These are phyloP conservation scores for Hemibagrus wyckioides DNA, from an alignment of 2,113 vertebrate genomes.

Conservation along the genomic window DNA sequence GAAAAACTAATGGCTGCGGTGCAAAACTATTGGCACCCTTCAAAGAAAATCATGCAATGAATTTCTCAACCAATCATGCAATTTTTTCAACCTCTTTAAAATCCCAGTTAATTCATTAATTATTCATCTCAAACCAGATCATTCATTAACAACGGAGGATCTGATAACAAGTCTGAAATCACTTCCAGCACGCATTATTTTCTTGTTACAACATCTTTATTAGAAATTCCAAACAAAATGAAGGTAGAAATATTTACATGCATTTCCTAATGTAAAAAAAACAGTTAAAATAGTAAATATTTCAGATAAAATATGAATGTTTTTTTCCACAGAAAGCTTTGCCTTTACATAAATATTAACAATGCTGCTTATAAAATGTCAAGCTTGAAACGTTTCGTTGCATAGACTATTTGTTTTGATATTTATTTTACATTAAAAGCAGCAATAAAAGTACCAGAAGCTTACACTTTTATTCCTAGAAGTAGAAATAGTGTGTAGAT, in stretches of 20 bases:
- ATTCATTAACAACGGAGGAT: not conserved
- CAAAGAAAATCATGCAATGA: not conserved
- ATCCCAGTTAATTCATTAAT: no score
- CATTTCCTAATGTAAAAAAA: not conserved
- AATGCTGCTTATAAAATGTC: not conserved
- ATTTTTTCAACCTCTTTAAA: not conserved
- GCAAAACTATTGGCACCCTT: not conserved
- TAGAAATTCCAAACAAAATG: no score
- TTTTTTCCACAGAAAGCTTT: not conserved
- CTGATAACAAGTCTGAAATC: not conserved
- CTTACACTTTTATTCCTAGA: not conserved
- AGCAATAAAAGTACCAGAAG: not conserved
- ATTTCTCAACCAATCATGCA: not conserved
- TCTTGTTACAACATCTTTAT: not conserved
- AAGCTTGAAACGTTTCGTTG: not conserved
- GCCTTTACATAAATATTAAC: not conserved
- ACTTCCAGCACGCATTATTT: not conserved
- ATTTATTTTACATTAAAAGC: not conserved
- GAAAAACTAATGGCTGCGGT: not conserved
- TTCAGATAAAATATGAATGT: not conserved
- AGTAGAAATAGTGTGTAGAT: not conserved
- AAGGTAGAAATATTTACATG: not conserved
- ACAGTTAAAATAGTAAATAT: not conserved
- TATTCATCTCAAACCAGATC: not conserved
- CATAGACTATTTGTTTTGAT: not conserved